Conservation (phyloP, 2,888 invertebrate genomes). For the Aleiodes leptofemur region DNA sequence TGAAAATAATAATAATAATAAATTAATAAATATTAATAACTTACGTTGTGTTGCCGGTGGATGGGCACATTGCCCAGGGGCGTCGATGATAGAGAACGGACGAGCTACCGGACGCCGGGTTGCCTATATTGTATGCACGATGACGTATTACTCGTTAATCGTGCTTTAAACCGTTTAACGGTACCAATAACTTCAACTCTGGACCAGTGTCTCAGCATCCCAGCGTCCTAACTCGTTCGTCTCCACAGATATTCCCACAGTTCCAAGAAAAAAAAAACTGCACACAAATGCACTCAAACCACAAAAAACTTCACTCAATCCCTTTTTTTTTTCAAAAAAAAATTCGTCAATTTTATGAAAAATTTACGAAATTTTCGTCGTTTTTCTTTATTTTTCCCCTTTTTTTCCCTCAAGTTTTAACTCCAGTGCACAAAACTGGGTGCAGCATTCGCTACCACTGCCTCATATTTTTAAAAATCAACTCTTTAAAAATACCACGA, state of each 20-base stretch:
- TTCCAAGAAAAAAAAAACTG: background rate
- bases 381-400: slow-evolving; percentile 2
- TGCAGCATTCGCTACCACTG: slow-evolving; percentile 1
- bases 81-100: slow-evolving; percentile 71
- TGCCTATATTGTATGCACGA: slow-evolving; percentile 60
- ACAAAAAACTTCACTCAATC: background rate
- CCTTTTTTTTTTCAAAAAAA: too few relatives aligned
- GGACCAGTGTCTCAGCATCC: slow-evolving; percentile 53
- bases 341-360: slow-evolving; percentile 3
- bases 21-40: slow-evolving; percentile 55
- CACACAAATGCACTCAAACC: background rate
- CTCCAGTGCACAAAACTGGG: background rate
- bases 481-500: background rate
- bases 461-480: too few relatives aligned
- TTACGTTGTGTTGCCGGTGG: slow-evolving; percentile 74
- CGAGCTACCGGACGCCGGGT: slow-evolving; percentile 73
- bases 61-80: slow-evolving; percentile 75
- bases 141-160: slow-evolving; percentile 56
- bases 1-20: slow-evolving; percentile 19
- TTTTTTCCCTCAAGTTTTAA: slow-evolving; percentile 12
- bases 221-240: slow-evolving; percentile 28
- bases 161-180: slow-evolving; percentile 62
- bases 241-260: slow-evolving; percentile 35
- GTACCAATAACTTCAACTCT: slow-evolving; percentile 65
- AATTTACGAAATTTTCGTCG: background rate